Percentiles rank a stretch among this genome's conserved stretches.
Conservation (phyloP, 64 coral and sea anemone genomes). For the Montipora cactus region DNA sequence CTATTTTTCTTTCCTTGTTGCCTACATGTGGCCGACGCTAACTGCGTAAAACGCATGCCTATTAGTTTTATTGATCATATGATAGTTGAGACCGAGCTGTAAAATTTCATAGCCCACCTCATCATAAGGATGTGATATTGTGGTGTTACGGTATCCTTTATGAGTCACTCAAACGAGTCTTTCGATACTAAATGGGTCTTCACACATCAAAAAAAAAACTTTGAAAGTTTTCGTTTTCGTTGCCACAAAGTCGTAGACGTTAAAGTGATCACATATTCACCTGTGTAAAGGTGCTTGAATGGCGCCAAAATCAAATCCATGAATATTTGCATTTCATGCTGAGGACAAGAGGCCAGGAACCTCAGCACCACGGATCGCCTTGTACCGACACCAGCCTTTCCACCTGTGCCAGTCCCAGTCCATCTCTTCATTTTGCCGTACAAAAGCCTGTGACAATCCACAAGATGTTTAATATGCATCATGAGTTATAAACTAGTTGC, state of each 20-base stretch:
- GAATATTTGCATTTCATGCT: conserved; percentile 85
- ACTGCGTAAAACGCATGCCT: no score
- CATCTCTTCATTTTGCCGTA: conserved; percentile 95
- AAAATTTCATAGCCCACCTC: no score
- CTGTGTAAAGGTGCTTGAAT: conserved; percentile 83
- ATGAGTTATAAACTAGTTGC: not conserved
- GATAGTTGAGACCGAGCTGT: no score
- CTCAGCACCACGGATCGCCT: conserved; percentile 74
- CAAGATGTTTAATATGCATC: not conserved
- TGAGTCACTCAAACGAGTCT: no score
- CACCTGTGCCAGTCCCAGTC: conserved; percentile 87
- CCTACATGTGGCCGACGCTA: no score
- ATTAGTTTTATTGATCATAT: no score
- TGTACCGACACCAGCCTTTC: conserved; percentile 68
- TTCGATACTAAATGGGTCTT: no score
- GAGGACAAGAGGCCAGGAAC: conserved; percentile 85
- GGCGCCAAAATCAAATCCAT: conserved; percentile 89
- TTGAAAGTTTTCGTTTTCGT: no score
- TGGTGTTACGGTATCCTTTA: no score
- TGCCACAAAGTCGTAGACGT: not conserved
- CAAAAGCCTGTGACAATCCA: conserved; percentile 59
- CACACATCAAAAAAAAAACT: no score
- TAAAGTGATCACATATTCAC: conserved; percentile 8
- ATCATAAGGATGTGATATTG: no score
- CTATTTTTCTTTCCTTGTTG: no score